A percentile compares a stretch with the other conserved stretches of the same genome.
These are phyloP conservation scores for Triplophysa rosa DNA, from an alignment of 2,113 vertebrate genomes.

Conservation along the genomic window DNA sequence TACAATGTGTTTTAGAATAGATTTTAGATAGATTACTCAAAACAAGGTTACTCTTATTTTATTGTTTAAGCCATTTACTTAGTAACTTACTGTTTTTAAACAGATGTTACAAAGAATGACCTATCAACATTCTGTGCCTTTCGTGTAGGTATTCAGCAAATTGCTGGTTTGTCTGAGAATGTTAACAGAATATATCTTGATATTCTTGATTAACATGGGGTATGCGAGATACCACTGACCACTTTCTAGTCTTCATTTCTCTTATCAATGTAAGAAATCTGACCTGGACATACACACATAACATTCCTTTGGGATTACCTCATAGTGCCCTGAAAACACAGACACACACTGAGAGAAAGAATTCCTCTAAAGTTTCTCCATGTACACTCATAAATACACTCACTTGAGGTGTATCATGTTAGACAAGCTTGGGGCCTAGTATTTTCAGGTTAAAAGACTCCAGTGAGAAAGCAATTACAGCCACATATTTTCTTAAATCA, in stretches of 20 bases:
- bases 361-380: slow-evolving; percentile 33
- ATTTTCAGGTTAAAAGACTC: slow-evolving; percentile 7
- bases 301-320: slow-evolving; percentile 43
- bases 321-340: slow-evolving; percentile 37
- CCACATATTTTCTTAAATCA: slow-evolving; percentile 3
- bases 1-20: neutral
- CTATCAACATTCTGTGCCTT: neutral
- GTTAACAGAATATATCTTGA: neutral
- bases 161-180: slow-evolving; percentile 8
- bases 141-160: slow-evolving; percentile 1
- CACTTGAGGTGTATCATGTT: slow-evolving; percentile 19
- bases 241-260: slow-evolving; percentile 27
- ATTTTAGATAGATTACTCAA: no score
- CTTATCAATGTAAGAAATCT: slow-evolving; percentile 44
- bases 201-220: neutral
- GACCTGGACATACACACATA: slow-evolving; percentile 45
- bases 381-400: neutral
- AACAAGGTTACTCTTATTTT: no score
- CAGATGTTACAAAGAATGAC: neutral
- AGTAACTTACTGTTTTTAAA: neutral
- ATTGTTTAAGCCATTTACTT: neutral
- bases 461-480: neutral
- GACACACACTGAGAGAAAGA: slow-evolving; percentile 16
- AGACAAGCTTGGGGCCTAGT: neutral
- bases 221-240: slow-evolving; percentile 32